Conservation (phyloP, 2,888 invertebrate genomes). For the Gastrophysa polygoni region DNA sequence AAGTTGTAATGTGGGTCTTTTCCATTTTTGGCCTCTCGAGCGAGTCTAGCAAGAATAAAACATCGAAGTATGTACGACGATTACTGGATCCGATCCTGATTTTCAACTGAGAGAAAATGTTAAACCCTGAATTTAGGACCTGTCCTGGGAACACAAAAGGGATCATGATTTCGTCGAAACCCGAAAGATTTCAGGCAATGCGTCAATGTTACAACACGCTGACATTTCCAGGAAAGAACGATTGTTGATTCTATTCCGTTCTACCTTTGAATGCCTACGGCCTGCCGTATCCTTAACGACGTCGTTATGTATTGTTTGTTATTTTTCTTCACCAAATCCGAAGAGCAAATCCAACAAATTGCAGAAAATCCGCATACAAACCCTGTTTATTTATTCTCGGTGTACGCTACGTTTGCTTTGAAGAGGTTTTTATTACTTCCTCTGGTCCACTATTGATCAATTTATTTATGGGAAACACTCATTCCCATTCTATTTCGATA, state of each 20-base stretch:
- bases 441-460: not conserved
- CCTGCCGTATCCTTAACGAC: constrained; percentile 40
- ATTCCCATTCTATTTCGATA: constrained; percentile 1
- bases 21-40: too few species aligned
- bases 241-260: constrained; percentile 37
- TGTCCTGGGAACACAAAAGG: constrained; percentile 40
- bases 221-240: constrained; percentile 39
- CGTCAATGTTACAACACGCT: constrained; percentile 46
- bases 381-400: constrained; percentile 30
- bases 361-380: constrained; percentile 40
- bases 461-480: not conserved
- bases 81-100: constrained; percentile 16
- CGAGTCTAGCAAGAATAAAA: not conserved
- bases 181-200: constrained; percentile 48
- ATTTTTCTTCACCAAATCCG: constrained; percentile 50
- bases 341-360: constrained; percentile 43
- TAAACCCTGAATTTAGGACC: constrained; percentile 34
- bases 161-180: constrained; percentile 51
- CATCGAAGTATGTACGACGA: too few species aligned
- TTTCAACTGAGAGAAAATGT: constrained; percentile 7
- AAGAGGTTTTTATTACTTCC: constrained; percentile 2
- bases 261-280: constrained; percentile 19
- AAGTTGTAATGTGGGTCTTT: too few species aligned
- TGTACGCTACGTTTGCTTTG: constrained; percentile 11
- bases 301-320: constrained; percentile 51